These are phyloP conservation scores for Xenotilapia leptura DNA, from an alignment of 2,113 vertebrate genomes.

Conservation along the genomic window DNA sequence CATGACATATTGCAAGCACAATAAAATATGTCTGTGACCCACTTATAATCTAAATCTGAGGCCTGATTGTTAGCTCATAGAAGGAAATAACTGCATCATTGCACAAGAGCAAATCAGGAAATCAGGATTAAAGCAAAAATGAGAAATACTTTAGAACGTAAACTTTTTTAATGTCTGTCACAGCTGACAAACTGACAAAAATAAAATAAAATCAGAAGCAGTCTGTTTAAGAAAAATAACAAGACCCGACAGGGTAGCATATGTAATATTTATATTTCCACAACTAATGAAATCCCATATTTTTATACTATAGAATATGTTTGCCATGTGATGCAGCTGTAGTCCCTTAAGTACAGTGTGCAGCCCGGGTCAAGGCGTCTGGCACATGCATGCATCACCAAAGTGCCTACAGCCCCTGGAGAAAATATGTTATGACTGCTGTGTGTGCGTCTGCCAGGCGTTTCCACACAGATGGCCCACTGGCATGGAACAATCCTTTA, in stretches of 20 bases:
- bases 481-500: constrained; percentile 62
- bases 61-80: not conserved
- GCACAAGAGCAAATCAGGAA: not conserved
- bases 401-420: constrained; percentile 30
- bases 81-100: not conserved
- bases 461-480: constrained; percentile 64
- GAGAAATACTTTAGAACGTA: not conserved
- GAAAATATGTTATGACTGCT: constrained; percentile 65
- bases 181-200: not conserved
- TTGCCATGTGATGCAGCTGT: not conserved
- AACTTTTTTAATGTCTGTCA: not conserved
- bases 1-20: not conserved
- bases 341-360: not conserved
- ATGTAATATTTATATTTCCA: not conserved
- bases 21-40: not conserved
- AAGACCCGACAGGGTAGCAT: not conserved
- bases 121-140: not conserved
- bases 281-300: not conserved
- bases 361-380: constrained; percentile 13
- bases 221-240: not conserved
- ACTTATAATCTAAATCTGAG: not conserved
- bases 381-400: not conserved
- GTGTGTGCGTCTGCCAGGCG: constrained; percentile 62
- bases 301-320: not conserved
- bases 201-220: not conserved